Conservation (phyloP, 2,888 invertebrate genomes). For the Lepidocyrtinus sp. region DNA sequence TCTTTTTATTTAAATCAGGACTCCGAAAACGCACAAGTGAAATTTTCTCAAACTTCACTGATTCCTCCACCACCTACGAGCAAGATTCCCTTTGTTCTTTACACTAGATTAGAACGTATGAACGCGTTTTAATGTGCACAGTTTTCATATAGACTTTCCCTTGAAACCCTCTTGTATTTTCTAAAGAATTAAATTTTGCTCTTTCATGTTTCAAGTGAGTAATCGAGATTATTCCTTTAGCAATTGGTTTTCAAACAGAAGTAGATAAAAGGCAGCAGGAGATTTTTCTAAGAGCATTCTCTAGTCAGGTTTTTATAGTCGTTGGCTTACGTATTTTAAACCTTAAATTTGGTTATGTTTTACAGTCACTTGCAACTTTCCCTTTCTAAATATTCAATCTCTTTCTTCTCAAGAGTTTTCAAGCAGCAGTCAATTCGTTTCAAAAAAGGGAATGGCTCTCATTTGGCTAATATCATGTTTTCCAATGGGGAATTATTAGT, state of each 20-base stretch:
- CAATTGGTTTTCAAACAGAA: too few species aligned
- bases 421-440: neutral
- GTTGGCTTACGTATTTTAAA: too few species aligned
- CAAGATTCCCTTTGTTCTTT: neutral
- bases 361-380: too few species aligned
- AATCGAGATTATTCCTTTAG: too few species aligned
- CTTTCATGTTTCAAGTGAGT: neutral
- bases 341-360: too few species aligned
- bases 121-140: too few species aligned
- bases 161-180: too few species aligned
- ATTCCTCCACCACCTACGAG: neutral
- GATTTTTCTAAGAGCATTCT: neutral
- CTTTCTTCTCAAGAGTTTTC: neutral
- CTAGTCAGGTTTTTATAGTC: slow-evolving; percentile 10
- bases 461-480: neutral
- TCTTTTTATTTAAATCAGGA: neutral
- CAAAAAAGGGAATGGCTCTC: neutral
- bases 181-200: neutral
- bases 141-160: neutral
- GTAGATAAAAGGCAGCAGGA: too few species aligned
- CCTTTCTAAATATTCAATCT: too few species aligned
- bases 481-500: neutral
- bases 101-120: too few species aligned
- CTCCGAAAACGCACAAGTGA: neutral
- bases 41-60: neutral